A percentile compares a stretch with the other conserved stretches of the same genome.
phyloP scores from a whole-genome alignment of 53 echinoderm and acorn worm genomes.

The Henricia sp. region DNA sequence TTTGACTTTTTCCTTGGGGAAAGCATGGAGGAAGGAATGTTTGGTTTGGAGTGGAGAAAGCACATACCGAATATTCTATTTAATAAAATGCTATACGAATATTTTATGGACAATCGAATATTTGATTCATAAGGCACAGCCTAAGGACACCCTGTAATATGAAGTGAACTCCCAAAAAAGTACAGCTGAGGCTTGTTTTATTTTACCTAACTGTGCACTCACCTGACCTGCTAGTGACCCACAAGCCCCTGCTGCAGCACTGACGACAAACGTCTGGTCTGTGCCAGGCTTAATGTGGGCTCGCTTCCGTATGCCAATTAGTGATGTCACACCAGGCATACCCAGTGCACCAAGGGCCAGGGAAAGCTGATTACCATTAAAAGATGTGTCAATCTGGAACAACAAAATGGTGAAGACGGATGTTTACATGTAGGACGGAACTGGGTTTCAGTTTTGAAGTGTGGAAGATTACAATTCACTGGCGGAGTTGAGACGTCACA shows the following conservation, averaged over 20 bases:
- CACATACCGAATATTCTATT: too few species aligned
- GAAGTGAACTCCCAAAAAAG: too few species aligned
- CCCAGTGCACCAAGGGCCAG: conserved; percentile 76
- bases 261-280: conserved; percentile 79
- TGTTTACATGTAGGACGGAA: background rate
- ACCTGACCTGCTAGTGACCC: conserved; percentile 84
- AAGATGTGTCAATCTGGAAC: conserved; percentile 62
- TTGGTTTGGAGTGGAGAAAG: too few species aligned
- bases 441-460: background rate
- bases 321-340: conserved; percentile 78
- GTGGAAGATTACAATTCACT: background rate
- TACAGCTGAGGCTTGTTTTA: too few species aligned
- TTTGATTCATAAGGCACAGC: background rate
- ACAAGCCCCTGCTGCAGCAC: conserved; percentile 83
- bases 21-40: too few species aligned
- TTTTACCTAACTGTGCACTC: background rate
- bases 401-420: background rate
- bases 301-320: conserved; percentile 71
- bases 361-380: conserved; percentile 65
- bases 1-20: too few species aligned
- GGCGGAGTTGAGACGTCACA: too few species aligned
- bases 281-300: conserved; percentile 70
- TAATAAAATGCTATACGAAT: too few species aligned
- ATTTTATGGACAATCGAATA: too few species aligned
- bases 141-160: background rate